Percentiles rank a stretch among this genome's conserved stretches.
Evolutionary conservation across 2,797 vertebrate genomes (phyloP).

Genomic region (Cuculus canorus): DNA sequence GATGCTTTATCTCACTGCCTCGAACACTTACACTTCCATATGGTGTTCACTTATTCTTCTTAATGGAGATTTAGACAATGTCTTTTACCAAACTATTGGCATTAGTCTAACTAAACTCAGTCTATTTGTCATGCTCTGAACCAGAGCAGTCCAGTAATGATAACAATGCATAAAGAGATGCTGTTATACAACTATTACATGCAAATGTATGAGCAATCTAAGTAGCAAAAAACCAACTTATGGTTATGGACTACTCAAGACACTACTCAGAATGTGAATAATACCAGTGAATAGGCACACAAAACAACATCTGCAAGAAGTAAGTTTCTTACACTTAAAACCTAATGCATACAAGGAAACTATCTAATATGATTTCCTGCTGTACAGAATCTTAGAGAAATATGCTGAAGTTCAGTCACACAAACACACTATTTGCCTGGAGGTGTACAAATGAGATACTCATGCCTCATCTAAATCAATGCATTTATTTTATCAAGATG

Average conservation of each 20-base stretch:
- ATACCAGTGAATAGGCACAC: background rate
- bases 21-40: constrained; percentile 11
- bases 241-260: background rate
- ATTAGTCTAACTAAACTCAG: background rate
- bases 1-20: constrained; percentile 26
- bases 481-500: background rate
- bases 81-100: background rate
- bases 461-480: background rate
- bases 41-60: constrained; percentile 15
- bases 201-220: background rate
- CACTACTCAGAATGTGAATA: background rate
- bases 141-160: background rate
- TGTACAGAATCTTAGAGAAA: background rate
- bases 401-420: background rate
- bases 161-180: background rate
- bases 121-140: constrained; percentile 28
- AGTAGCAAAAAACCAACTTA: background rate
- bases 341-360: background rate
- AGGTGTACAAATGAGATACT: background rate
- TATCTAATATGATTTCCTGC: background rate
- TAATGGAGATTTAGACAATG: constrained; percentile 6
- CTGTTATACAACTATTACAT: background rate
- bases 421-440: background rate
- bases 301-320: background rate
- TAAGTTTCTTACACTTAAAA: background rate